Base-by-base conservation (phyloP, 2,113 vertebrate genomes). In the Podocnemis expansa region DNA sequence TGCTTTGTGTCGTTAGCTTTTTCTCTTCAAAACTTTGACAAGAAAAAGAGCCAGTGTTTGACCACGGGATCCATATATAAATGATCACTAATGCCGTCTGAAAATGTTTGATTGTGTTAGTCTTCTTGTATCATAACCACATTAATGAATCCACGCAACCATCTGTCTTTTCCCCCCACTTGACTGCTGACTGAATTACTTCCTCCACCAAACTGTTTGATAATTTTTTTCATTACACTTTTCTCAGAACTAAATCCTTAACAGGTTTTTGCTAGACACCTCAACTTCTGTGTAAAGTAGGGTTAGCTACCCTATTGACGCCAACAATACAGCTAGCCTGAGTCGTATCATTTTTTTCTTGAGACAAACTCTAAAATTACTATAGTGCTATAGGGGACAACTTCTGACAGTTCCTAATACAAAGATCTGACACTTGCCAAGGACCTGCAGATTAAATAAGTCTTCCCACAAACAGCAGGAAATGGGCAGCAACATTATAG, bases 31-130 rank as follows among this genome's bases (percentile, higher is more conserved):
- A 54, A 88, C 56, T 10, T 1, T 3, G 19, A 41, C 67, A 82
- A 81, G 88, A 76, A 56, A 78, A 31, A 79, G n/a, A 82, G 13
- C 47, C 13, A 24, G 2, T 10, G 24, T 0, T 89, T 88, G 2
- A n/a, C 55, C 43, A 52, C 25, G 56, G 56, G 56, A 58, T 58
- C 22, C 11, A 12, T 60, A 27, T 60, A 31, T 14, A 60, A 60
- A 60, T 31, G 56, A 31, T 60, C 27, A 31, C 31, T 38, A 38
- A 75, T 75, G 41, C 22, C 24, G 43, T 25, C 70, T 75, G 41
- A 43, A 95, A 89, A 86, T 88, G 5, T 82, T 12, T 75, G 45
- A 95, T 84, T 86, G 54, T 78, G 85, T 88, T 54, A 93, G 52
- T 25, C 21, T 5, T 19, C 87, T 91, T 47, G 82, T 5, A 73